Base-by-base conservation (phyloP, 2,888 invertebrate genomes). In the Xestia sexstrigata region DNA sequence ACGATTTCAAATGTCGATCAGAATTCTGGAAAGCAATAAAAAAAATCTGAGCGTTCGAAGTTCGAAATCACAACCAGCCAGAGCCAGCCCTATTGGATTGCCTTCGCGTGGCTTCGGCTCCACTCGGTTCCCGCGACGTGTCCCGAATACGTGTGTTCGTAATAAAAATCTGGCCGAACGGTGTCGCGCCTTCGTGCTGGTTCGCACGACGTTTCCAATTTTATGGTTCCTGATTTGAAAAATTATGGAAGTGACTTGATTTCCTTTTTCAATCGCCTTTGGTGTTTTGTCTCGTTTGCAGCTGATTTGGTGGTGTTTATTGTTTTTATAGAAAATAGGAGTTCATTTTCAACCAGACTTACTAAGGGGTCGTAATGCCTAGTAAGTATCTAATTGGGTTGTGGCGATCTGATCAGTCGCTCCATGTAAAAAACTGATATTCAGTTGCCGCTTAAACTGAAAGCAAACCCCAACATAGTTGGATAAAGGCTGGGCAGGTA, bases 201-300 rank as follows among this genome's bases (percentile, higher is more conserved):
- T 79, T 77, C 80, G 82, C 82, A 86, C 86, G 87, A 89, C 89
- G 88, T 87, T 81, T 90, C 90, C 91, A 91, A 92, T 92, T 92
- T 91, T 90, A 90, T 90, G 92, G 88, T 91, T 81, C 85, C 82
- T 88, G 88, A 87, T 87, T 91, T 91, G 87, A 90, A 91, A 91
- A 91, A 91, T 92, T 90, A 91, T 87, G 72, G 78, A 83, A 81
- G 79, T 76, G 72, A 70, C 69, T 83, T 68, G 70, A 71, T 81
- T 81, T 81, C 71, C 74, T 81, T 81, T 86, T 82, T 79, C 74
- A 71, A 77, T 76, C 35, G 70, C 55, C 74, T 74, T 75, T 66
- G 35, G 17, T 45, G 49, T 81, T 67, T 76, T 74, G 39, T 74
- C 70, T 83, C 55, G 67, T 82, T 78, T 83, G 30, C 13, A 11